Evolutionary conservation across 2,113 vertebrate genomes (phyloP), one percentile per base, ranked within the genome.

Genomic region (Camelus bactrianus): DNA sequence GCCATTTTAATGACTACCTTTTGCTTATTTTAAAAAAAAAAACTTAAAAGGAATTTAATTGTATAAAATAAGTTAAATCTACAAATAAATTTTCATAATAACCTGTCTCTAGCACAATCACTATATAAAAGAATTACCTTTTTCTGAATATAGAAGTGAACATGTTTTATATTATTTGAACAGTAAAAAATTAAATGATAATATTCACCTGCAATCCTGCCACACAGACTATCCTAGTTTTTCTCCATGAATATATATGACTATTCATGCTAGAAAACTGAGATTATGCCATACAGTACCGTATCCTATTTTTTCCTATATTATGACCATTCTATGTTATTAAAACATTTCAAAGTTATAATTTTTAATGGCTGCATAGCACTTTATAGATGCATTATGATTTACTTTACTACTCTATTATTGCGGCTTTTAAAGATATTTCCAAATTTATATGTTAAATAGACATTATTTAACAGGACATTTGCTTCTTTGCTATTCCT

Each of bases 381-480:
- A 46, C 20, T 77, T 8, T 56, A 12, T 35, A 22, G 11, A 54
- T 14, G 6, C 13, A n/a, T 60, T 48, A 24, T n/a, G 28, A 58
- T 69, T 73, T 83, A 35, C 54, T 72, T 56, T 65, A 48, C 15
- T 56, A 24, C 42, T 67, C 3, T 65, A 89, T 22, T 75, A 35
- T 16, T 73, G 17, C 54, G 28, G 8, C 14, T 72, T 80, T 87
- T 58, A 19, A 70, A 1, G 6, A 10, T 87, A 65, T 70, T 87
- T 82, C 14, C 54, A 13, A 84, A 92, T 65, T 65, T 73, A 32
- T 87, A n/a, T 93, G 69, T 77, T 20, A 62, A 94, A n/a, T 52
- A 54, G 32, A 54, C 12, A 52, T 83, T 65, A 77, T 56, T 77
- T 88, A 70, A n/a, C 11, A 80, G 16, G 69, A 42, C 54, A 84